phyloP scores from a whole-genome alignment of 1,140 invertebrate genomes.

The Pemphigus obesinymphae region DNA sequence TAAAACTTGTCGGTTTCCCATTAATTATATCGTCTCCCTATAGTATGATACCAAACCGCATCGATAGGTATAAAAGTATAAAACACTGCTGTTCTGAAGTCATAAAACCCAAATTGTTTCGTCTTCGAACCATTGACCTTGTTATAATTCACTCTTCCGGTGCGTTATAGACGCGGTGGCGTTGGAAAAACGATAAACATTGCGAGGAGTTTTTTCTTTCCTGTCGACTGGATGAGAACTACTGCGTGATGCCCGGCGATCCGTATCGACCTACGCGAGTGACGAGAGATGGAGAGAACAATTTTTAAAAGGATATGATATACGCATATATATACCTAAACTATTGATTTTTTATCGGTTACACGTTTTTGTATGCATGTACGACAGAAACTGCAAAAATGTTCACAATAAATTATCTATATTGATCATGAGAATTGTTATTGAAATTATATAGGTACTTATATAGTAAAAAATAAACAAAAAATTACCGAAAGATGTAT shows the following conservation, averaged over 20 bases:
- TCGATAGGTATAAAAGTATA: neutral
- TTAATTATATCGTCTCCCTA: neutral
- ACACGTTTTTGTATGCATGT: neutral
- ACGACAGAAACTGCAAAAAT: neutral
- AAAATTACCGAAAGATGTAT: neutral
- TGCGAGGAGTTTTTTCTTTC: neutral
- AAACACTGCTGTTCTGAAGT: neutral
- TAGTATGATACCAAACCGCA: neutral
- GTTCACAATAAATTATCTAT: neutral
- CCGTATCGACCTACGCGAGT: constrained; percentile 15
- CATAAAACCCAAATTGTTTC: constrained; percentile 1
- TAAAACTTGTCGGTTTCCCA: neutral
- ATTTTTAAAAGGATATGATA: neutral
- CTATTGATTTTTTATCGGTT: constrained; percentile 21
- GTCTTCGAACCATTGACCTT: constrained; percentile 26
- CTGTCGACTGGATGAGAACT: neutral
- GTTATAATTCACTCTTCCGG: constrained; percentile 26
- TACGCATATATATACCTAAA: too few relatives aligned
- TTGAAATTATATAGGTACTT: too few relatives aligned
- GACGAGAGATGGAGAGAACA: constrained; percentile 9
- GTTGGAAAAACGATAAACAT: constrained; percentile 25
- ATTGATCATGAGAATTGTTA: neutral
- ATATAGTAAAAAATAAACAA: neutral
- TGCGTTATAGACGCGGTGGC: neutral
- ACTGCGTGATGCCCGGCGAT: neutral